Percentiles rank a stretch among this genome's conserved stretches.
Evolutionary conservation across 2,888 invertebrate species (phyloP).

Genomic region (Agonopterix arenella): DNA sequence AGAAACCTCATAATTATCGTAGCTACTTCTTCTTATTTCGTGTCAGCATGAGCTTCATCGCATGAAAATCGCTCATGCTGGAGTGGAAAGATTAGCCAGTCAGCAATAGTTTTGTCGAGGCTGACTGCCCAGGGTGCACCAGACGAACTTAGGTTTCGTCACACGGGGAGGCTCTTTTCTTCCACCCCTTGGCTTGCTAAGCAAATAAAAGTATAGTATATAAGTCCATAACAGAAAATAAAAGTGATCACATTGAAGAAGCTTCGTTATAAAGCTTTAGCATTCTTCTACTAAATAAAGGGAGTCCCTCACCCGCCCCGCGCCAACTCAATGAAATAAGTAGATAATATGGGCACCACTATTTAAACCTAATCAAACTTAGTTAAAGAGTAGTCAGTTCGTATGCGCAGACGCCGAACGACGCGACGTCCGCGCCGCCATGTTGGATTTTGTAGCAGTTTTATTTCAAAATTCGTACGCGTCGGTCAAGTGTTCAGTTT

Average conservation of each 20-base stretch:
- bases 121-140: too few species aligned
- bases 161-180: too few species aligned
- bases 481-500: constrained; percentile 50
- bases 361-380: constrained; percentile 81
- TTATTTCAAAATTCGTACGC: constrained; percentile 46
- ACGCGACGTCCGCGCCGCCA: constrained; percentile 35
- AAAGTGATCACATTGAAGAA: not conserved
- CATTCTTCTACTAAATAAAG: constrained; percentile 37
- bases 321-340: constrained; percentile 74
- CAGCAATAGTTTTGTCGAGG: too few species aligned
- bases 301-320: constrained; percentile 44
- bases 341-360: constrained; percentile 77
- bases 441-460: constrained; percentile 44
- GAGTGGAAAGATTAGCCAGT: too few species aligned
- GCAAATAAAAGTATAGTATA: too few species aligned
- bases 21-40: too few species aligned
- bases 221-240: too few species aligned
- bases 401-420: constrained; percentile 58
- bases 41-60: too few species aligned
- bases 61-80: too few species aligned
- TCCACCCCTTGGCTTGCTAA: too few species aligned
- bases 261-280: constrained; percentile 18
- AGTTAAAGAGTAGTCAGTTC: constrained; percentile 77
- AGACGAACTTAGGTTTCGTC: too few species aligned
- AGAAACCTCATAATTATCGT: too few species aligned